Conservation (phyloP, 2,113 vertebrate genomes). For the Malurus elegans region DNA sequence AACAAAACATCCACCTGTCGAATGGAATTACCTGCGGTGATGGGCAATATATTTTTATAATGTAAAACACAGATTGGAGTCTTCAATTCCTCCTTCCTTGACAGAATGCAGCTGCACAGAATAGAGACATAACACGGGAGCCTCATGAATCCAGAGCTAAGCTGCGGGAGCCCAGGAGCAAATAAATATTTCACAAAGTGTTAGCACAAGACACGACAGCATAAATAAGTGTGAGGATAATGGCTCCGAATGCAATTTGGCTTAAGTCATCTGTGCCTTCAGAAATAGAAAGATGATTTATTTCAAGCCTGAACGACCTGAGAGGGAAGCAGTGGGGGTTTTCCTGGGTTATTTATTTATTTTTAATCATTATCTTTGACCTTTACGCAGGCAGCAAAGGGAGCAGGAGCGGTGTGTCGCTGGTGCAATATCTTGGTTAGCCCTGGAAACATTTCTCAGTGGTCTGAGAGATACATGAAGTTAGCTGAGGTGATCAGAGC, state of each 20-base stretch:
- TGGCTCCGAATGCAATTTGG: slow-evolving; percentile 58
- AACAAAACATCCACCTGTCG: background rate
- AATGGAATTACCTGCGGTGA: background rate
- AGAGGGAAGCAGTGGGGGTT: background rate
- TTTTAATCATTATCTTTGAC: slow-evolving; percentile 18
- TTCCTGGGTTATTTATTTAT: slow-evolving; percentile 22
- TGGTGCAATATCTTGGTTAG: background rate
- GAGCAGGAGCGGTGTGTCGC: background rate
- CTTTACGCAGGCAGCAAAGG: background rate
- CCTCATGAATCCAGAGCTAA: slow-evolving; percentile 52
- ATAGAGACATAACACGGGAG: background rate
- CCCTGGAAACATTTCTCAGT: background rate
- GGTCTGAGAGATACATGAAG: background rate
- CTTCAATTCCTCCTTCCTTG: slow-evolving; percentile 25
- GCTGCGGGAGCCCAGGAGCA: slow-evolving; percentile 44
- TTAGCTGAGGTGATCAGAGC: background rate
- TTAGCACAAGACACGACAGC: slow-evolving; percentile 51
- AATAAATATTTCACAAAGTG: slow-evolving; percentile 72
- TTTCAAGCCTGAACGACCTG: slow-evolving; percentile 10
- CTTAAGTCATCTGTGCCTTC: slow-evolving; percentile 63
- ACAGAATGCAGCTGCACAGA: slow-evolving; percentile 43
- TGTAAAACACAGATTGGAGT: slow-evolving; percentile 10
- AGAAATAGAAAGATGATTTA: slow-evolving; percentile 63
- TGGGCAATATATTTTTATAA: background rate
- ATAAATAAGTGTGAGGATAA: slow-evolving; percentile 66